Conservation (phyloP, 2,888 invertebrate species). For the Euplagia quadripunctaria region DNA sequence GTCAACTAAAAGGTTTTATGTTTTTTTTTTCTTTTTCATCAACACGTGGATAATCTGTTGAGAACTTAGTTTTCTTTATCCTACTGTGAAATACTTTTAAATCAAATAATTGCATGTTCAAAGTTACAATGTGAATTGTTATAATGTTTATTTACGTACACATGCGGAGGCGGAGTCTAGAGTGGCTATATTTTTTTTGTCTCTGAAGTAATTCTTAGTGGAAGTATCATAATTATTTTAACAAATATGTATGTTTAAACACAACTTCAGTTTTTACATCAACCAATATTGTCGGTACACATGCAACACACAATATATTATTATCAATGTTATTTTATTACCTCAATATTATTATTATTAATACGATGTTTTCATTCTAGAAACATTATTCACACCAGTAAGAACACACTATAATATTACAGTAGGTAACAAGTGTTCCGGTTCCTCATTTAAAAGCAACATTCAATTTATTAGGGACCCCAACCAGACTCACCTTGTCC, state of each 20-base stretch:
- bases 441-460: constrained; percentile 28
- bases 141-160: no score
- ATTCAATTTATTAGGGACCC: constrained; percentile 35
- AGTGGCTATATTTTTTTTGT: no score
- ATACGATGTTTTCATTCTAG: not conserved
- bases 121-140: no score
- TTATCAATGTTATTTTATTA: not conserved
- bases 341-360: not conserved
- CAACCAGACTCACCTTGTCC: constrained; percentile 25
- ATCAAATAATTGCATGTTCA: no score
- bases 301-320: not conserved
- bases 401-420: constrained; percentile 10
- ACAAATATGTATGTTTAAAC: no score
- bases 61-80: not conserved
- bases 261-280: no score
- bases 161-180: no score
- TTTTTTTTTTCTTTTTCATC: not conserved
- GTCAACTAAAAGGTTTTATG: not conserved
- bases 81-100: not conserved
- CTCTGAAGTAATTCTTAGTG: no score
- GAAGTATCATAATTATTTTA: no score
- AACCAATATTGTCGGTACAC: no score
- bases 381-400: constrained; percentile 18
- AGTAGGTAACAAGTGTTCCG: constrained; percentile 24
- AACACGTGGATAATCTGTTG: not conserved